Evolutionary conservation across 2,113 vertebrate genomes (phyloP).

Genomic region (Colossoma macropomum): DNA sequence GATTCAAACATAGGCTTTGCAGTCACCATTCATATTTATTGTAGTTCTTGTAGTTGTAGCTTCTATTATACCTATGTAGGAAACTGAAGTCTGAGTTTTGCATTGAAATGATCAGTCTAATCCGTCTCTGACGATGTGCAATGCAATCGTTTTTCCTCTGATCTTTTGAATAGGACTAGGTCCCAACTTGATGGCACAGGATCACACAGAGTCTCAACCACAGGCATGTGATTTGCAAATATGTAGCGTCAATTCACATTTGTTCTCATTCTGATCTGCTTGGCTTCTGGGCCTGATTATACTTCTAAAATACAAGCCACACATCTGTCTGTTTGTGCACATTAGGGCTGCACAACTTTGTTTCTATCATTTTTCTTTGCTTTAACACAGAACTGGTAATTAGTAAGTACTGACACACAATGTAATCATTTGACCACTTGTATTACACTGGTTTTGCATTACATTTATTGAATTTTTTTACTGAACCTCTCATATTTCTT

Average conservation of each 20-base stretch:
- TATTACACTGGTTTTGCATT: no score
- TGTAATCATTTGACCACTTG: no score
- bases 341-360: neutral
- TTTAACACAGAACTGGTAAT: neutral
- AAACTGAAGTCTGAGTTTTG: neutral
- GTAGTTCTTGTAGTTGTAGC: neutral
- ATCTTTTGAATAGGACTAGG: neutral
- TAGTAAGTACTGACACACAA: no score
- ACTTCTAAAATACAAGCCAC: neutral
- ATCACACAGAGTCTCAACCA: neutral
- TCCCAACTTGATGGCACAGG: neutral
- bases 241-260: neutral
- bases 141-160: neutral
- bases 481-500: no score
- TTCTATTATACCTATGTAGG: neutral
- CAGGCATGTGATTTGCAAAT: no score
- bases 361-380: neutral
- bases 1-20: neutral
- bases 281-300: conserved; percentile 6
- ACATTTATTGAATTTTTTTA: no score
- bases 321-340: neutral
- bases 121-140: neutral
- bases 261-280: neutral
- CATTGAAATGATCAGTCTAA: neutral
- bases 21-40: neutral